These are phyloP conservation scores for Eulemur rubriventer DNA, from an alignment of 2,797 vertebrate genomes.

Conservation along the genomic window DNA sequence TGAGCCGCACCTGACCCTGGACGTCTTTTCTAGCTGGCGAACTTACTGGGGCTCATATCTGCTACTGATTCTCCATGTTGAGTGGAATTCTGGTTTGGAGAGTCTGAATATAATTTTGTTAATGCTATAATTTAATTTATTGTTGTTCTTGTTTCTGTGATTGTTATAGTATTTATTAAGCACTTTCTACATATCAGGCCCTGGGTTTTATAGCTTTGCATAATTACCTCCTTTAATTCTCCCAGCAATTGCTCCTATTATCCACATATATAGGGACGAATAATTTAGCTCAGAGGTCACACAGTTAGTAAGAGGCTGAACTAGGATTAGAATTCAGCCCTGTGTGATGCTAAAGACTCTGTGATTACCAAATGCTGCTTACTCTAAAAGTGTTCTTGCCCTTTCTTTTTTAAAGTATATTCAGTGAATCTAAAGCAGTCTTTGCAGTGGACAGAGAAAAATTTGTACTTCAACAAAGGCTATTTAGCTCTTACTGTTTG, in stretches of 20 bases:
- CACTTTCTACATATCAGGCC: neutral
- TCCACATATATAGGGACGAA: neutral
- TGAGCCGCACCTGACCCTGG: rapidly evolving
- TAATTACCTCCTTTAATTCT: neutral
- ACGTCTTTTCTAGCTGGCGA: neutral
- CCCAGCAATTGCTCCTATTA: neutral
- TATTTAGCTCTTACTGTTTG: neutral
- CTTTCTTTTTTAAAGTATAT: neutral
- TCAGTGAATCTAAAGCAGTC: neutral
- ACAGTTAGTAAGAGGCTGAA: neutral
- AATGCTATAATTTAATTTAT: neutral
- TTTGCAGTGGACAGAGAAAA: neutral
- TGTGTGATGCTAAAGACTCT: neutral
- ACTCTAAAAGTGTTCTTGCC: neutral
- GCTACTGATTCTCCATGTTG: neutral
- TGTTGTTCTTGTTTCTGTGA: neutral
- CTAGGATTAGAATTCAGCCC: neutral
- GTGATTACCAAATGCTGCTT: neutral
- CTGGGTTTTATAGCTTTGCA: neutral
- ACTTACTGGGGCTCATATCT: neutral
- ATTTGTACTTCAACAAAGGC: neutral
- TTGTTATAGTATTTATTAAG: neutral
- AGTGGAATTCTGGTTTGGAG: neutral
- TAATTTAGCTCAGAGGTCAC: neutral
- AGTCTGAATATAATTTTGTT: neutral